Percentiles rank a stretch among this genome's conserved stretches.
These are phyloP conservation scores for Orientallactaga sibirica DNA, from an alignment of 2,797 vertebrate genomes.

Conservation along the genomic window DNA sequence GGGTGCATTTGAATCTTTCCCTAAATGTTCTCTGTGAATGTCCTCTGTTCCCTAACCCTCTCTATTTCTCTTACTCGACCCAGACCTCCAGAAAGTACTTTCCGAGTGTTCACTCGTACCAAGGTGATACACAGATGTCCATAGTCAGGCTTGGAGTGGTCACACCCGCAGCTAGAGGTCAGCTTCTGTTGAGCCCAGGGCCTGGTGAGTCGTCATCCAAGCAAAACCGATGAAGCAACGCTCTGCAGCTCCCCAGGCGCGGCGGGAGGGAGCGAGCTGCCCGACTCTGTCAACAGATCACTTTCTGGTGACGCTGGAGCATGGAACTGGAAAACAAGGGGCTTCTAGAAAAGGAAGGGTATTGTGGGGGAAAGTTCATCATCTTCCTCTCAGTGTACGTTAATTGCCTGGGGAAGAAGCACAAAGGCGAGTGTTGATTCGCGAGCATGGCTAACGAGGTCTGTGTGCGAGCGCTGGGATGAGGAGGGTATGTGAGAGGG, in stretches of 20 bases:
- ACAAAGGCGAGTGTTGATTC: neutral
- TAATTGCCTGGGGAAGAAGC: neutral
- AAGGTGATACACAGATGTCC: neutral
- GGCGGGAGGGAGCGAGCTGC: conserved; percentile 17
- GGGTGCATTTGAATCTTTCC: neutral
- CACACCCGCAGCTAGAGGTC: conserved; percentile 31
- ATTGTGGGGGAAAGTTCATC: neutral
- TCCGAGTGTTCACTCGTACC: neutral
- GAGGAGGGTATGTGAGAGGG: neutral
- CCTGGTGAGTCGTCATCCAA: conserved; percentile 49
- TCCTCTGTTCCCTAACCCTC: neutral
- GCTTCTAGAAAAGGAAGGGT: neutral
- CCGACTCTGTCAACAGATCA: neutral
- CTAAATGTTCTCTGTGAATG: conserved; percentile 20
- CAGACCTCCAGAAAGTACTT: neutral
- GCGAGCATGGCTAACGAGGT: neutral
- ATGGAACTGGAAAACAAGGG: neutral
- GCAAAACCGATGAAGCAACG: conserved; percentile 62
- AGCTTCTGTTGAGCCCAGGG: conserved; percentile 52
- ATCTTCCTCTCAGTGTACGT: neutral
- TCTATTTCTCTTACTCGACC: neutral
- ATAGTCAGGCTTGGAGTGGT: conserved; percentile 28
- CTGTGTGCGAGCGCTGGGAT: accelerated
- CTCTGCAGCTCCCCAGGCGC: neutral
- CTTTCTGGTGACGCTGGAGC: conserved; percentile 1